Evolutionary conservation across 1,140 invertebrate genomes (phyloP).

Genomic region (Trichonephila inaurata): DNA sequence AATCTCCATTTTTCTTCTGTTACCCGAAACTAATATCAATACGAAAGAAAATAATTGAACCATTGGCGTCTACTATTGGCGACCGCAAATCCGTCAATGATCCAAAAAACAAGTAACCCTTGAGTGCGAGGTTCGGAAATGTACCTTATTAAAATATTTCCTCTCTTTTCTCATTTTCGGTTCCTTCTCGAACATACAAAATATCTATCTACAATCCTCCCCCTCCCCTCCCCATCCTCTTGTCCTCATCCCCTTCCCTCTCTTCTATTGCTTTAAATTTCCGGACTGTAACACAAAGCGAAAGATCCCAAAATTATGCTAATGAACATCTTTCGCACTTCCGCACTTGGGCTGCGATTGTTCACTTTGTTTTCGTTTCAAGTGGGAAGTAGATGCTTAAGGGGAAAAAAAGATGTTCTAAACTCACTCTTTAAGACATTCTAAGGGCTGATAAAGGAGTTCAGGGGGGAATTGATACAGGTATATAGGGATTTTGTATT

Average conservation of each 20-base stretch:
- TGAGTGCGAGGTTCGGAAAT: slow-evolving; percentile 61
- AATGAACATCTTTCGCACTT: slow-evolving; percentile 65
- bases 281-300: slow-evolving; percentile 64
- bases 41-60: not conserved
- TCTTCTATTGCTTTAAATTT: slow-evolving; percentile 61
- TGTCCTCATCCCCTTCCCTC: not conserved
- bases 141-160: slow-evolving; percentile 77
- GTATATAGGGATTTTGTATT: not conserved
- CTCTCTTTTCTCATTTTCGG: slow-evolving; percentile 74
- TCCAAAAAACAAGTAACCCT: slow-evolving; percentile 65
- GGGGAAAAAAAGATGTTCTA: not conserved
- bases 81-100: slow-evolving; percentile 46
- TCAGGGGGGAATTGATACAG: not conserved
- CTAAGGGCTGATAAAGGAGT: not conserved
- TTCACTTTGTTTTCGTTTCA: slow-evolving; percentile 12
- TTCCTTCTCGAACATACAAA: slow-evolving; percentile 66
- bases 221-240: not conserved
- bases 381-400: not conserved
- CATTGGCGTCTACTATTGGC: slow-evolving; percentile 33
- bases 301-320: slow-evolving; percentile 70
- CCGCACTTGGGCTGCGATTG: slow-evolving; percentile 10
- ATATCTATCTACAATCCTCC: slow-evolving; percentile 63
- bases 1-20: too few species aligned
- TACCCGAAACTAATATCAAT: too few species aligned
- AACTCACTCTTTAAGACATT: not conserved